These are phyloP conservation scores for Drosophila barbarae DNA, from an alignment of 2,888 invertebrate genomes.

Conservation along the genomic window DNA sequence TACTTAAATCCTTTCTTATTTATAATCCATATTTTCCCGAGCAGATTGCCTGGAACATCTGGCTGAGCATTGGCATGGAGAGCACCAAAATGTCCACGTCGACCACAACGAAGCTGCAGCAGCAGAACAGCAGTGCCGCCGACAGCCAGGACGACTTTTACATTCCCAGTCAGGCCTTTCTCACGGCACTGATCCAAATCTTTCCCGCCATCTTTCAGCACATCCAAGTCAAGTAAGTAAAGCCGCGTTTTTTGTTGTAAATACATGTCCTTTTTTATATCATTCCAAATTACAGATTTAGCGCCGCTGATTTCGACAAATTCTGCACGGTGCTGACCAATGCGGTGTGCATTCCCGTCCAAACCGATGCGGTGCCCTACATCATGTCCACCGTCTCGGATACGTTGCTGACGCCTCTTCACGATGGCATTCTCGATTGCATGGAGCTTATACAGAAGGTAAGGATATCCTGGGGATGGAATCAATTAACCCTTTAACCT, in stretches of 20 bases:
- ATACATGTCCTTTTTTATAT: neutral
- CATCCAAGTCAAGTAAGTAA: slow-evolving; percentile 85
- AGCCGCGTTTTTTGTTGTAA: neutral
- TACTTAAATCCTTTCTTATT: slow-evolving; percentile 2
- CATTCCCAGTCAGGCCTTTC: slow-evolving; percentile 94
- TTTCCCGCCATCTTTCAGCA: slow-evolving; percentile 97
- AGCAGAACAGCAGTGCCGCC: slow-evolving; percentile 38
- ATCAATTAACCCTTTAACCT: neutral
- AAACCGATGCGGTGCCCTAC: slow-evolving; percentile 89
- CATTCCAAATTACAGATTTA: slow-evolving; percentile 63
- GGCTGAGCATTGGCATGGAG: slow-evolving; percentile 92
- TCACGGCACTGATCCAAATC: slow-evolving; percentile 96
- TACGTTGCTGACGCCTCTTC: slow-evolving; percentile 88
- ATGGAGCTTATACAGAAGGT: slow-evolving; percentile 93
- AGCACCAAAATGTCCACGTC: slow-evolving; percentile 83
- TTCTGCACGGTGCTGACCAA: slow-evolving; percentile 89
- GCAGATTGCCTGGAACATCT: slow-evolving; percentile 89
- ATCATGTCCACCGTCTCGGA: slow-evolving; percentile 90
- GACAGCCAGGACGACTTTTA: slow-evolving; percentile 83
- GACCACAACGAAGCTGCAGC: slow-evolving; percentile 36
- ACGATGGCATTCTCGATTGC: slow-evolving; percentile 91
- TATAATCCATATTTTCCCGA: neutral
- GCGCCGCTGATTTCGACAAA: slow-evolving; percentile 86
- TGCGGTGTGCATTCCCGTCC: slow-evolving; percentile 89
- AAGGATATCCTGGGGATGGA: neutral